Base-by-base conservation (phyloP, 2,113 vertebrate genomes). In the Sapajus apella region DNA sequence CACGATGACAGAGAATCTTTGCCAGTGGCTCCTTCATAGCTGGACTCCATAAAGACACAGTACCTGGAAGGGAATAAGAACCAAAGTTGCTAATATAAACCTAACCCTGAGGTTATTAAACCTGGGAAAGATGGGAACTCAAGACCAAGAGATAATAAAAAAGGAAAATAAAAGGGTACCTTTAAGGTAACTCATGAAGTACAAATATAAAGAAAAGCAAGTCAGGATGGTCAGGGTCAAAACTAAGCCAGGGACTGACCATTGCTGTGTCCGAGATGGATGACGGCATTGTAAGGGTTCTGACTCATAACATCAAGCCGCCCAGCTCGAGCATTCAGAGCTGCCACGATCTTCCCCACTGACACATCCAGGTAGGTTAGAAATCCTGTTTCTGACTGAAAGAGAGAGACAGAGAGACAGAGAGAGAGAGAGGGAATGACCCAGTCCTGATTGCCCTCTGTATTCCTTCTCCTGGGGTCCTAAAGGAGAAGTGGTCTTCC, bases 311-410 rank as follows among this genome's bases (percentile, higher is more conserved):
- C 99, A 0, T 98, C 98, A 2, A 99, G 98, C 1, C 99, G 98
- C 4, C 99, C 99, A 0, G 97, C 97, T 82, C 99, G 99, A 6
- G 99, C 99, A 82, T 98, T 98, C 61, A 99, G 98, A 80, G 99
- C 98, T 0, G 98, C 94, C 52, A 99, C 98, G 11, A 99, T 99
- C 98, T 99, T 99, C 72, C 99, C 99, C 58, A 99, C 98, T 0
- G 99, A 99, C 93, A 99, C 98, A 0, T 99, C 99, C 91, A 99
- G 96, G 97, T 99, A 99, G 95, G 99, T 99, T 82, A 99, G 98
- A 98, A 99, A 99, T 35, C 99, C 98, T 0, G 99, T 99, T 45
- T 99, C 98, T 68, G 99, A 99, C 99, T 99, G 96, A 6, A 35
- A 86, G 37, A n/a, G 6, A 52, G 17, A 45, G 25, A 47, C 21